A percentile compares a stretch with the other conserved stretches of the same genome.
Evolutionary conservation across 1,140 invertebrate genomes (phyloP).

Genomic region (Drosophila saltans): DNA sequence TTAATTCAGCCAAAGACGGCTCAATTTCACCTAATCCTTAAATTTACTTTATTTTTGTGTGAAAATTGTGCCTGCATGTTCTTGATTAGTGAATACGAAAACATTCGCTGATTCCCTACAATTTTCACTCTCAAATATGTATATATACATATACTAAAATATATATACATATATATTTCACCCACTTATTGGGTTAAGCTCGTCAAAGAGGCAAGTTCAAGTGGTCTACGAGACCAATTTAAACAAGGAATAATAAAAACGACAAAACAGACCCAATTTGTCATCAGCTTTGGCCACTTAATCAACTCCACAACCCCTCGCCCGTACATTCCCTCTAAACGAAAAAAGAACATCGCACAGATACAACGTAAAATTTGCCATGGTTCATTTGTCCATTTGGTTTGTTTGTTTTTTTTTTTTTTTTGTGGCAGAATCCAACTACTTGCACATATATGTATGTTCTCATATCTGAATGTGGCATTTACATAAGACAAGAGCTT

Average conservation of each 20-base stretch:
- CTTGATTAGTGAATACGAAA: not conserved
- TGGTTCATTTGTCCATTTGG: constrained; percentile 56
- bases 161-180: not conserved
- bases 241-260: constrained; percentile 27
- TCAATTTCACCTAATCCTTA: too few relatives aligned
- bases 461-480: constrained; percentile 20
- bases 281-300: constrained; percentile 73
- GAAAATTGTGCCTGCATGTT: not conserved
- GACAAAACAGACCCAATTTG: constrained; percentile 56
- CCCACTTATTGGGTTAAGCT: constrained; percentile 55
- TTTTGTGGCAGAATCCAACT: not conserved
- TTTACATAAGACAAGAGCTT: constrained; percentile 57
- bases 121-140: constrained; percentile 44
- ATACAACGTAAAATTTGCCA: constrained; percentile 56
- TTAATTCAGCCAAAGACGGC: too few relatives aligned
- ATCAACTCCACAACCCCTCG: constrained; percentile 36
- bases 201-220: constrained; percentile 53
- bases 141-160: not conserved
- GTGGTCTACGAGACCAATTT: constrained; percentile 73
- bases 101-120: constrained; percentile 27
- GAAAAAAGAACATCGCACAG: constrained; percentile 7
- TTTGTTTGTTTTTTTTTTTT: constrained; percentile 18
- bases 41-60: too few relatives aligned
- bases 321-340: not conserved
- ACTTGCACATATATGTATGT: not conserved